Evolutionary conservation across 2,797 vertebrate genomes (phyloP).

Genomic region (Lutjanus campechanus): DNA sequence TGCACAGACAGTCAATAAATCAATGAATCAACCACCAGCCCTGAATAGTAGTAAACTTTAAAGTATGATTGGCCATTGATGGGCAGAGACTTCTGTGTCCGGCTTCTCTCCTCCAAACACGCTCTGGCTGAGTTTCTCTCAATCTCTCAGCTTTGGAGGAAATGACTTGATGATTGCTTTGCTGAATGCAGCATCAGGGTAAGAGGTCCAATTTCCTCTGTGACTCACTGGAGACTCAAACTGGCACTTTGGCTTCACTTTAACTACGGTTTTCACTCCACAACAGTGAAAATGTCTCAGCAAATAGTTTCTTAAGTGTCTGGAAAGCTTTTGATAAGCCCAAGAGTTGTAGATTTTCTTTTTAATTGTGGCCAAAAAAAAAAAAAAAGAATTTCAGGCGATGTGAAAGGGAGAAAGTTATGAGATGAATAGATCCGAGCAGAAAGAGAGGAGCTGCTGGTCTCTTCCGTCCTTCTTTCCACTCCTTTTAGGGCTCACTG

Average conservation of each 20-base stretch:
- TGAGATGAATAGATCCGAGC: conserved; percentile 24
- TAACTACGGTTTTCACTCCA: neutral
- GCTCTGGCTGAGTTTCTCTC: conserved; percentile 12
- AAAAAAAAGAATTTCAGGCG: neutral
- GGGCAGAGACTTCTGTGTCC: conserved; percentile 16
- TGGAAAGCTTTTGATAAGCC: neutral
- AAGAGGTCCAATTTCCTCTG: conserved; percentile 50
- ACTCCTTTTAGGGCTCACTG: conserved; percentile 65
- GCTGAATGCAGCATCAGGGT: conserved; percentile 36
- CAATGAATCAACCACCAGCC: neutral
- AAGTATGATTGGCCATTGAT: conserved; percentile 19
- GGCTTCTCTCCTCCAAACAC: conserved; percentile 6
- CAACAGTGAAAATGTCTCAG: neutral
- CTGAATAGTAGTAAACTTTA: neutral
- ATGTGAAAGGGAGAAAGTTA: neutral
- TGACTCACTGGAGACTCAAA: conserved; percentile 16
- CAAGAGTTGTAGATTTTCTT: neutral
- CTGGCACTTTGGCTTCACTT: neutral
- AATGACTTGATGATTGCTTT: conserved; percentile 43
- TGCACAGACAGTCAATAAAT: neutral
- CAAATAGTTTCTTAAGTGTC: neutral
- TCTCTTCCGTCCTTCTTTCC: conserved; percentile 53
- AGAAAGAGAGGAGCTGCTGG: conserved; percentile 13
- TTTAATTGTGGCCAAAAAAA: neutral
- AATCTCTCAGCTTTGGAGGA: conserved; percentile 28